Percentiles rank a stretch among this genome's conserved stretches.
These are phyloP conservation scores for Leptodactylus fuscus DNA, from an alignment of 2,113 vertebrate species.

Conservation along the genomic window DNA sequence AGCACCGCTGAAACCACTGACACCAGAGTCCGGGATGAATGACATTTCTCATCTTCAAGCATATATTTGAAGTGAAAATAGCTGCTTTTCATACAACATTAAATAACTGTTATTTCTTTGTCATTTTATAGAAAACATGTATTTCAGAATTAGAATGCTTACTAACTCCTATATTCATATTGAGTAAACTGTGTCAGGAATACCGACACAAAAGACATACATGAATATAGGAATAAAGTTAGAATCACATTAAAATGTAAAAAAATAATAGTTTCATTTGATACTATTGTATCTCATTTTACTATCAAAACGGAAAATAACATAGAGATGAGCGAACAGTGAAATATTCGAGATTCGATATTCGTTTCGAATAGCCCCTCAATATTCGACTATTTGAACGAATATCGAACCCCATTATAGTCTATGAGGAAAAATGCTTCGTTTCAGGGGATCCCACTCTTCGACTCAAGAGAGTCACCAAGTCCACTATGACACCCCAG, in stretches of 20 bases:
- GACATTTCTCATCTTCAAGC: neutral
- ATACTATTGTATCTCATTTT: too few relatives aligned
- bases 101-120: constrained; percentile 9
- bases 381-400: too few relatives aligned
- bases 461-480: too few relatives aligned
- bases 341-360: too few relatives aligned
- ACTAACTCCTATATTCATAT: neutral
- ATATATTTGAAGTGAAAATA: neutral
- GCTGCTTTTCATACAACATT: neutral
- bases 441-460: too few relatives aligned
- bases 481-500: too few relatives aligned
- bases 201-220: neutral
- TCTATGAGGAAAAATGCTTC: too few relatives aligned
- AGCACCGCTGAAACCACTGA: neutral
- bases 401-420: too few relatives aligned
- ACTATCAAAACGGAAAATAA: too few relatives aligned
- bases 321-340: too few relatives aligned
- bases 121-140: neutral
- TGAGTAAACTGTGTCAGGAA: neutral
- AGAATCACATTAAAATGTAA: neutral
- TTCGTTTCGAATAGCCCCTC: too few relatives aligned
- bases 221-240: neutral
- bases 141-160: neutral
- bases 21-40: neutral
- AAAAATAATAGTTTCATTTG: too few relatives aligned